Percentiles rank a stretch among this genome's conserved stretches.
Evolutionary conservation across 1,140 invertebrate genomes (phyloP).

Genomic region (Megalopta genalis): DNA sequence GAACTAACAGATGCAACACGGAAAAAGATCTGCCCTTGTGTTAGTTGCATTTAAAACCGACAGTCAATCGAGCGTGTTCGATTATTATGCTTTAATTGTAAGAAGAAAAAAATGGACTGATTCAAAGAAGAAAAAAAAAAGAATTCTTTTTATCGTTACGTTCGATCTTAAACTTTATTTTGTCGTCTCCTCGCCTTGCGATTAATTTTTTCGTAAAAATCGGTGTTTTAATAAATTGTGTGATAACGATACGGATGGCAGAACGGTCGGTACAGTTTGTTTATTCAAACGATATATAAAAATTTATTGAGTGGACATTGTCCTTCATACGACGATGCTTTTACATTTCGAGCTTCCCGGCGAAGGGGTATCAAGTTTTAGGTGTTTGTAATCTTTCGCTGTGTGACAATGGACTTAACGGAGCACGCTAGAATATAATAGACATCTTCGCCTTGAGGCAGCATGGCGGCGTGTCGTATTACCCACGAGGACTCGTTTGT

Average conservation of each 20-base stretch:
- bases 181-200: slow-evolving; percentile 23
- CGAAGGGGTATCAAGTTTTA: slow-evolving; percentile 17
- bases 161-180: slow-evolving; percentile 34
- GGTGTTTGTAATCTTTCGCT: slow-evolving; percentile 25
- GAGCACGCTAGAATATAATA: slow-evolving; percentile 28
- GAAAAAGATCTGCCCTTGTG: slow-evolving; percentile 15
- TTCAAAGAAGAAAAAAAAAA: slow-evolving; percentile 40
- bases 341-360: neutral
- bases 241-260: neutral
- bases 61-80: slow-evolving; percentile 29
- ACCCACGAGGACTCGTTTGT: slow-evolving; percentile 21
- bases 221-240: neutral
- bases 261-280: neutral
- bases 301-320: neutral
- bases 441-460: slow-evolving; percentile 23
- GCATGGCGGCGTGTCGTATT: slow-evolving; percentile 25
- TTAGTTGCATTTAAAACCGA: slow-evolving; percentile 13
- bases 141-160: slow-evolving; percentile 55
- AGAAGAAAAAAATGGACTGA: slow-evolving; percentile 54
- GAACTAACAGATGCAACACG: slow-evolving; percentile 2
- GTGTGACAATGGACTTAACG: slow-evolving; percentile 36
- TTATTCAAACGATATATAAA: neutral
- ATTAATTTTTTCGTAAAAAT: neutral
- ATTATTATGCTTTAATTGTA: slow-evolving; percentile 58
- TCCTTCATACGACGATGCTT: neutral